Base-by-base conservation (phyloP, 1,140 invertebrate species). In the Amphibalanus amphitrite region DNA sequence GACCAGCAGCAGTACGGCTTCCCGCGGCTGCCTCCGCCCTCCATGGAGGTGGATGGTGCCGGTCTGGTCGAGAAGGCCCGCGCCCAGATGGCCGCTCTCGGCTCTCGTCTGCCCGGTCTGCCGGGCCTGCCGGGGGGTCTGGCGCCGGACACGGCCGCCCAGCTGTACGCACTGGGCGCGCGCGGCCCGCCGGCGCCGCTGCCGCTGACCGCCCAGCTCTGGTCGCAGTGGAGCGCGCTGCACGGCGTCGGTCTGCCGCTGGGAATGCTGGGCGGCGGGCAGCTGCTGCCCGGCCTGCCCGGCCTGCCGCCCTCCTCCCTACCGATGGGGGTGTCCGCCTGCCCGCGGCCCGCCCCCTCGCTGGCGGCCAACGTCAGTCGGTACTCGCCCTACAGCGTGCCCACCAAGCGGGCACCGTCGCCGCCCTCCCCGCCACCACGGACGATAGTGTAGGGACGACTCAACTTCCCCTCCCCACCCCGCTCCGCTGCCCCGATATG, bases 31-130 rank as follows among this genome's bases (percentile, higher is more conserved):
- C 65, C 65, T n/a, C 26, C 65, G n/a, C 65, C 65, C 6, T 3
- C 28, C 23, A 8, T 89, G 77, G 88, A 90, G 73, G 82, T 86
- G 71, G 85, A 88, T 79, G 82, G 86, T 79, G 83, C 86, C 75
- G 88, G 88, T 73, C 81, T 90, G 15, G 77, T 89, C 28, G 89
- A 90, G 78, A 90, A 90, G 77, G 85, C 85, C 0, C 79, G 85
- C 6, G 83, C 84, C 28, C 84, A 86, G 72, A 78, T 86, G 70
- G 71, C 74, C 0, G 75, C 75, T 25, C 71, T 77, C 25, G 70
- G 75, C 15, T 72, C 64, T 67, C 75, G 75, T 68, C 75, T 77
- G 47, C 75, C 76, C 17, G 15, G 65, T 25, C 38, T 72, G 70
- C 20, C 70, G 72, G 26, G 70, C 38, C 47, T 86, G 81, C 84